A percentile compares a stretch with the other conserved stretches of the same genome.
These are phyloP conservation scores for Rynchops niger DNA, from an alignment of 2,113 vertebrate genomes.

Conservation along the genomic window DNA sequence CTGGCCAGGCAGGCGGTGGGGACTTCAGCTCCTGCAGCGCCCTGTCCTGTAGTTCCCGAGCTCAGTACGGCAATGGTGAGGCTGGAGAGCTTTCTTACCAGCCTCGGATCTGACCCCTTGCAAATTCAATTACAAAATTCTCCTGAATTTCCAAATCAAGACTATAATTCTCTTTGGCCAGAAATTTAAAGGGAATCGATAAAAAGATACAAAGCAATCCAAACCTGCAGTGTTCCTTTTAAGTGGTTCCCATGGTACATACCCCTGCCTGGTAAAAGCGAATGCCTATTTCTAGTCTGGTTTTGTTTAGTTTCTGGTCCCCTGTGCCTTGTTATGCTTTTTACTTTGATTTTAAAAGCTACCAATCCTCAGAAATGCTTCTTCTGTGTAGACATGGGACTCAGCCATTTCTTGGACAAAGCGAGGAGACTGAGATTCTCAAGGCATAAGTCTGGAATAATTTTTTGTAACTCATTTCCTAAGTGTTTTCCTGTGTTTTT, in stretches of 20 bases:
- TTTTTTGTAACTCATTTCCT: background rate
- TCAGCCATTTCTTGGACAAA: background rate
- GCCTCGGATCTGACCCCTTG: background rate
- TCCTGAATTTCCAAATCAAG: background rate
- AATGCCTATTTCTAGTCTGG: background rate
- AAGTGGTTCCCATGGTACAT: background rate
- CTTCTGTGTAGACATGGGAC: background rate
- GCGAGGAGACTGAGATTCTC: background rate
- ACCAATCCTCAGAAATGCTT: background rate
- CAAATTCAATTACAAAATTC: background rate
- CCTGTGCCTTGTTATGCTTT: background rate
- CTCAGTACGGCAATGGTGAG: accelerated
- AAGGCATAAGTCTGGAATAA: accelerated
- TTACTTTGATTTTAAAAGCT: background rate
- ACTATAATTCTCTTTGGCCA: background rate
- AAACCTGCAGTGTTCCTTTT: background rate
- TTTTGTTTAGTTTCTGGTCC: background rate
- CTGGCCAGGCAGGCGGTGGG: background rate
- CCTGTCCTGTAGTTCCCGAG: accelerated
- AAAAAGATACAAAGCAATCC: background rate
- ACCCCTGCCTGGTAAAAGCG: background rate
- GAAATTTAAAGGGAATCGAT: background rate
- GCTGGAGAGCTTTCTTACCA: background rate
- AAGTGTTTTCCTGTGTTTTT: background rate
- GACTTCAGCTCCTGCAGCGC: background rate